Evolutionary conservation across 2,888 invertebrate genomes (phyloP).

Genomic region (Lordiphosa andalusiaca): DNA sequence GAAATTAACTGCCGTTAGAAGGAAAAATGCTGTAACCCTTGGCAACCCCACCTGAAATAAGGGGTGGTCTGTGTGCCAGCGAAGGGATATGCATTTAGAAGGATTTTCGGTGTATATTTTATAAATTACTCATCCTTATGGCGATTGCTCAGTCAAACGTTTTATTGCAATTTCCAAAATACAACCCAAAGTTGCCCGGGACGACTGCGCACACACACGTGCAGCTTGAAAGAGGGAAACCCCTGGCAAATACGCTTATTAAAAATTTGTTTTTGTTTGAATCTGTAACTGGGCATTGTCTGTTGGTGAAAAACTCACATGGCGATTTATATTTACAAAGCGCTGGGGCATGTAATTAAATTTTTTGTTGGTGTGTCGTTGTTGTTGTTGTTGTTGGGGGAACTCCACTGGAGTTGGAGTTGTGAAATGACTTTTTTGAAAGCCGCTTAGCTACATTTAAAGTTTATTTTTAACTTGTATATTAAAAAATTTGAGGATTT

Average conservation of each 20-base stretch:
- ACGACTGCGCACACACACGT: constrained; percentile 44
- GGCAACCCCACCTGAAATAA: constrained; percentile 60
- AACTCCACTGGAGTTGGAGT: too few relatives aligned
- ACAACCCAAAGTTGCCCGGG: constrained; percentile 43
- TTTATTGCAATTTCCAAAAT: constrained; percentile 67
- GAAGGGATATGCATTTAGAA: constrained; percentile 44
- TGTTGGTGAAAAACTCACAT: constrained; percentile 11
- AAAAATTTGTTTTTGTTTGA: constrained; percentile 58
- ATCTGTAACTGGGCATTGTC: constrained; percentile 43
- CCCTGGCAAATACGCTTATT: constrained; percentile 52
- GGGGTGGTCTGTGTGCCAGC: constrained; percentile 15
- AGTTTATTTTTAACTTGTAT: too few relatives aligned
- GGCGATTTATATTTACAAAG: constrained; percentile 53
- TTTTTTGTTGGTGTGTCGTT: constrained; percentile 23
- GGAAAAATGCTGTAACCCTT: constrained; percentile 32
- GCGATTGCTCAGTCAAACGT: constrained; percentile 66
- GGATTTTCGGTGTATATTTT: constrained; percentile 53
- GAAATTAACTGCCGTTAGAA: constrained; percentile 53
- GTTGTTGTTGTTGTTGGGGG: too few relatives aligned
- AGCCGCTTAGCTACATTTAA: neutral
- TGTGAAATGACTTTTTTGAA: too few relatives aligned
- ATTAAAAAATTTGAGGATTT: too few relatives aligned
- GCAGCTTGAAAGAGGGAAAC: constrained; percentile 8
- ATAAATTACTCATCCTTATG: constrained; percentile 57
- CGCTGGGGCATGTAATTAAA: constrained; percentile 61